Conservation (phyloP, 2,797 vertebrate species). For the Gymnoscopelus microlampas region DNA sequence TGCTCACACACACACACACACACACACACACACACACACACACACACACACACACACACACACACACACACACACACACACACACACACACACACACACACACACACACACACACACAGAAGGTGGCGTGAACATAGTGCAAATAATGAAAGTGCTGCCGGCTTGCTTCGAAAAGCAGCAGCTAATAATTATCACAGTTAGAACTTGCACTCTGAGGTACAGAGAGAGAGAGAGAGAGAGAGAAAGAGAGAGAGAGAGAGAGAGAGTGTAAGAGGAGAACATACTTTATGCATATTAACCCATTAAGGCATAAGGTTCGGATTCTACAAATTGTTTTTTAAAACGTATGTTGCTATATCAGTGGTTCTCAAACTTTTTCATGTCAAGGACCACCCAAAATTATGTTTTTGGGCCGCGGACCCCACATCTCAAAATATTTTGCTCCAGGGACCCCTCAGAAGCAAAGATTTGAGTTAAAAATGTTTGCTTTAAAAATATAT, state of each 20-base stretch:
- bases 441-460: too few species aligned
- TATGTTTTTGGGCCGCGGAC: too few species aligned
- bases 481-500: too few species aligned
- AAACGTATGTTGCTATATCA: too few species aligned
- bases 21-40: constrained; percentile 4
- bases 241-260: constrained; percentile 42
- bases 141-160: constrained; percentile 64
- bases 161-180: constrained; percentile 68
- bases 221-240: constrained; percentile 43
- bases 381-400: too few species aligned
- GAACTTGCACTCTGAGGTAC: constrained; percentile 55
- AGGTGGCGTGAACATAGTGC: constrained; percentile 60
- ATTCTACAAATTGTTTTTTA: too few species aligned
- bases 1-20: constrained; percentile 21
- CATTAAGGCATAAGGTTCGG: too few species aligned
- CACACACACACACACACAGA: constrained; percentile 31
- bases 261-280: constrained; percentile 24
- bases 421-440: too few species aligned
- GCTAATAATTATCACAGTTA: constrained; percentile 75
- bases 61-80: constrained; percentile 9
- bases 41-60: background rate
- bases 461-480: too few species aligned
- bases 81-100: constrained; percentile 7
- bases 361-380: too few species aligned
- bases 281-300: too few species aligned